Evolutionary conservation across 2,797 vertebrate species (phyloP).

Genomic region (Streptopelia turtur): DNA sequence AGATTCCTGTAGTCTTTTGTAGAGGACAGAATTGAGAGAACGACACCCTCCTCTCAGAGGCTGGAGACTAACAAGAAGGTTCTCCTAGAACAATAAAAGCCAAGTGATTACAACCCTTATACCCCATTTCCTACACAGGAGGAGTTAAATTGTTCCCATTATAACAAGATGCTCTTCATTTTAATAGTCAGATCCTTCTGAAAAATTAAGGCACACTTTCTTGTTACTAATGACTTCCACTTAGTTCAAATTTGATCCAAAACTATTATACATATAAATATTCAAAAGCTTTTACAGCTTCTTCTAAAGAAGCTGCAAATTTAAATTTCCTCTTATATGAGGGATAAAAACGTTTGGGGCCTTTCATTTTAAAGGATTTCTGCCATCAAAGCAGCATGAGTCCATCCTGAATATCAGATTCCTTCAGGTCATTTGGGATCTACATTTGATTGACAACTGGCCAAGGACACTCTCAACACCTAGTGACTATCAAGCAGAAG

Average conservation of each 20-base stretch:
- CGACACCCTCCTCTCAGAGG: not conserved
- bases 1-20: not conserved
- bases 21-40: not conserved
- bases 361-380: not conserved
- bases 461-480: not conserved
- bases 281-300: not conserved
- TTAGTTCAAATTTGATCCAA: not conserved
- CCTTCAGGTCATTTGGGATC: not conserved
- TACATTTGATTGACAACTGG: not conserved
- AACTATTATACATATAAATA: not conserved
- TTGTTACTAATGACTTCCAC: not conserved
- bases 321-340: not conserved
- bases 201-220: not conserved
- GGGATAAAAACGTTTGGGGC: not conserved
- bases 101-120: not conserved
- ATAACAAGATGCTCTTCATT: not conserved
- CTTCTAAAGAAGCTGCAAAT: not conserved
- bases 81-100: not conserved
- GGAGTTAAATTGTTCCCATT: not conserved
- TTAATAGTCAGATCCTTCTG: not conserved
- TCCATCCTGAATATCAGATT: not conserved
- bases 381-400: not conserved
- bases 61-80: not conserved
- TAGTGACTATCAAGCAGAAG: not conserved
- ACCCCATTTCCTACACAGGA: not conserved